Percentiles rank a stretch among this genome's conserved stretches.
These are phyloP conservation scores for Hartigia nigra DNA, from an alignment of 2,888 invertebrate species.

Conservation along the genomic window DNA sequence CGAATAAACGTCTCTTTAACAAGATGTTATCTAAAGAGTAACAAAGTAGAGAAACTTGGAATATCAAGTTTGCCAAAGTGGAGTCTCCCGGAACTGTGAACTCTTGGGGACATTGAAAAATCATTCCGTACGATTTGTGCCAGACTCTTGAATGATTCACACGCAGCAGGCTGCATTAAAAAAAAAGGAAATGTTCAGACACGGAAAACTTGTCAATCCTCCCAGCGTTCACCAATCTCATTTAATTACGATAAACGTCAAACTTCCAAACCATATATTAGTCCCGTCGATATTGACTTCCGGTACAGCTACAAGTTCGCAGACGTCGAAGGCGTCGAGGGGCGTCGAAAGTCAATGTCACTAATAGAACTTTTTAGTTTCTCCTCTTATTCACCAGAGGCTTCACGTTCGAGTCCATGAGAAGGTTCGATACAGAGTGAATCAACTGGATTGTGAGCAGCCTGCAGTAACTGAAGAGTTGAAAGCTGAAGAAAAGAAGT, in stretches of 20 bases:
- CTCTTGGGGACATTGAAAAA: background rate
- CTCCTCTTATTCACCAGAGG: background rate
- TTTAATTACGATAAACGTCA: background rate
- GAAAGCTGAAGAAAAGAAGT: background rate
- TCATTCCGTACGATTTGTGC: background rate
- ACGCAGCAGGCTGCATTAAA: background rate
- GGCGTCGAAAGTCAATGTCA: constrained; percentile 31
- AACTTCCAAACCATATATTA: background rate
- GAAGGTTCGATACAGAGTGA: background rate
- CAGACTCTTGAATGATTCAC: background rate
- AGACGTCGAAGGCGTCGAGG: constrained; percentile 12
- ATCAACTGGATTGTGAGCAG: background rate
- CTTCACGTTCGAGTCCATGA: background rate
- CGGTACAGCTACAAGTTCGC: background rate
- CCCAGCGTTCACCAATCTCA: background rate
- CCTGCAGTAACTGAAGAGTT: background rate
- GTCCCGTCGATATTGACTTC: background rate
- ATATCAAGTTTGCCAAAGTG: background rate
- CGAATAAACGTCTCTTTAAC: background rate
- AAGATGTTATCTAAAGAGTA: background rate
- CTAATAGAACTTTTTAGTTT: constrained; percentile 6
- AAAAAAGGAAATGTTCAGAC: background rate
- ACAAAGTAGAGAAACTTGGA: background rate
- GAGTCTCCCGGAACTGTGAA: background rate
- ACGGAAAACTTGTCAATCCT: background rate